Evolutionary conservation across 2,888 invertebrate species (phyloP), one percentile per base, ranked within the genome.

Genomic region (Gymnocheta viridis): DNA sequence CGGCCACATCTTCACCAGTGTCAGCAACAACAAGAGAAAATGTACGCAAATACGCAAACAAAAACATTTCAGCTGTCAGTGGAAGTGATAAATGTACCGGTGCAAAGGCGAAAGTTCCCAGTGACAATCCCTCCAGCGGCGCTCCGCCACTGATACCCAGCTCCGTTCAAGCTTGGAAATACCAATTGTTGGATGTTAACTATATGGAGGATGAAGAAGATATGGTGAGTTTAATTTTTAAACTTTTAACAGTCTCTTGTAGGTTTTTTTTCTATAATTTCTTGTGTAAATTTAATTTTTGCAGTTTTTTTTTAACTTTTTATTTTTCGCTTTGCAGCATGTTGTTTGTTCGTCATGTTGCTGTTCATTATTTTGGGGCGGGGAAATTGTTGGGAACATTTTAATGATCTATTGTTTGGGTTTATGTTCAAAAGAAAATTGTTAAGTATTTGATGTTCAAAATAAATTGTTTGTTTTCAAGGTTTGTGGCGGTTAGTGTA

Each of bases 141-240:
- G n/a, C 27, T 44, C 41, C 62, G 35, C 47, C 19, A 12, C 10
- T 38, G 32, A 32, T 69, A 12, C 24, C 73, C 24, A 56, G 38
- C 82, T 86, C 88, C 12, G 91, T 92, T 80, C 87, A 90, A 85
- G 91, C 91, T 14, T 92, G 92, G 92, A 91, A 91, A 84, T 88
- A 88, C 73, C 88, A 89, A 87, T 87, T 92, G 41, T 87, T 90
- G 85, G 87, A 90, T 87, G 88, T 89, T 67, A 88, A 91, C 86
- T 91, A 88, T 73, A 87, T 90, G 62, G 92, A 92, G 86, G 92
- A 92, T 88, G 92, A 92, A 88, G 92, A 92, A 89, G 92, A 92
- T 85, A 88, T 92, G 91, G 92, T 92, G 85, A 92, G 92, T 89
- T 72, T 54, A 27, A 24, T 49, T 41, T 74, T 64, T 32, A 1